Conservation (phyloP, 2,797 vertebrate genomes). For the Lates japonicus region DNA sequence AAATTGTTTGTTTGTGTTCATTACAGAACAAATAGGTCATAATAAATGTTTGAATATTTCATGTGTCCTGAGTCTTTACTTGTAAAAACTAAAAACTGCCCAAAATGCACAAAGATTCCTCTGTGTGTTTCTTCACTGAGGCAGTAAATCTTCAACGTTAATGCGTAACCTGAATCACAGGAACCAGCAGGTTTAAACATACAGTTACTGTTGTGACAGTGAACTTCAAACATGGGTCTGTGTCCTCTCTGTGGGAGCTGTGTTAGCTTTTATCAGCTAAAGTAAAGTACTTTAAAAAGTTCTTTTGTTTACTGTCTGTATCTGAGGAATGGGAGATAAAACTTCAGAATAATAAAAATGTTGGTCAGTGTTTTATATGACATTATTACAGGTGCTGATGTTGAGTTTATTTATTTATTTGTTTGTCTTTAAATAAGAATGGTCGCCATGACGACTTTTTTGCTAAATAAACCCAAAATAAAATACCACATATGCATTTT, state of each 20-base stretch:
- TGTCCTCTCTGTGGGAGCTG: too few species aligned
- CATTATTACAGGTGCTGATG: background rate
- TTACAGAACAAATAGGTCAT: slow-evolving; percentile 6
- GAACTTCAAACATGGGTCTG: background rate
- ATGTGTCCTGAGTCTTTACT: slow-evolving; percentile 12
- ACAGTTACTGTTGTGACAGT: background rate
- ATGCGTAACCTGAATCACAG: background rate
- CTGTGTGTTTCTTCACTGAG: background rate
- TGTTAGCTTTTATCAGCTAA: too few species aligned
- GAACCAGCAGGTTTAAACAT: background rate
- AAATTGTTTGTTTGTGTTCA: background rate
- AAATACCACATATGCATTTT: background rate
- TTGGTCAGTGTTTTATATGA: too few species aligned
- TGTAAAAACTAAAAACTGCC: background rate
- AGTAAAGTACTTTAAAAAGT: background rate
- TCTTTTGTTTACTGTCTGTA: too few species aligned
- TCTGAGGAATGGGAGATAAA: background rate
- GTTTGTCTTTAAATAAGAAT: too few species aligned
- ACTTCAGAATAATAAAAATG: background rate
- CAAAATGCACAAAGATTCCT: too few species aligned
- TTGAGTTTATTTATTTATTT: too few species aligned
- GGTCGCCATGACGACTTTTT: too few species aligned
- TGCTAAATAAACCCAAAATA: background rate
- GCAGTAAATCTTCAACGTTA: background rate
- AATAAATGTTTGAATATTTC: slow-evolving; percentile 31